These are phyloP conservation scores for Drosophila auraria DNA, from an alignment of 1,140 invertebrate genomes.

Conservation along the genomic window DNA sequence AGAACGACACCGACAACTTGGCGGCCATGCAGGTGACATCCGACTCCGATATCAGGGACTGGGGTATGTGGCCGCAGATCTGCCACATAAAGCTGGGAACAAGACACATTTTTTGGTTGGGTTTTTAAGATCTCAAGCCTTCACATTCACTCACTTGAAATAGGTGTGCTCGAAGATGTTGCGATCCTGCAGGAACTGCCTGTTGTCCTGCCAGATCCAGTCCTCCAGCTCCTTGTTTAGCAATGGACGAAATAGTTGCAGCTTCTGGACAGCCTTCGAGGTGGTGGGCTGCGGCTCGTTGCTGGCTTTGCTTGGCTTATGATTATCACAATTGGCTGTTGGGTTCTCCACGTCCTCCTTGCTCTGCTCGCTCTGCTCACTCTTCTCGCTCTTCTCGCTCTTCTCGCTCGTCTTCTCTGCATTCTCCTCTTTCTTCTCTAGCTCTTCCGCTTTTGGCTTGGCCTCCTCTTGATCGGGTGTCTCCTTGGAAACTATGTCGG, in stretches of 20 bases:
- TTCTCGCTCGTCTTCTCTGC: conserved; percentile 3
- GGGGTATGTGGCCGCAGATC: conserved; percentile 96
- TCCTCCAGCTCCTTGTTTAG: conserved; percentile 93
- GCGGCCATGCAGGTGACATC: conserved; percentile 94
- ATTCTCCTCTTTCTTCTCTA: conserved; percentile 3
- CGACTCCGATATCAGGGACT: conserved; percentile 92
- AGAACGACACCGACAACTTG: conserved; percentile 96
- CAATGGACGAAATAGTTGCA: conserved; percentile 71
- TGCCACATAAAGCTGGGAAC: conserved; percentile 96
- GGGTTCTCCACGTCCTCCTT: conserved; percentile 53
- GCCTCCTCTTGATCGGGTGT: no score
- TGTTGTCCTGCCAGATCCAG: conserved; percentile 98
- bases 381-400: background rate
- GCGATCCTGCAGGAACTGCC: conserved; percentile 97
- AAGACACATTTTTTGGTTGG: background rate
- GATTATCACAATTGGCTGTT: conserved; percentile 84
- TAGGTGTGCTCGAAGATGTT: conserved; percentile 98
- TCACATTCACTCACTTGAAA: conserved; percentile 90
- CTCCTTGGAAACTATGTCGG: conserved; percentile 6
- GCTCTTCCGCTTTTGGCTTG: background rate
- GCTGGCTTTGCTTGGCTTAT: conserved; percentile 64
- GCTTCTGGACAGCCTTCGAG: conserved; percentile 69
- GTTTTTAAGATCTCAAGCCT: background rate
- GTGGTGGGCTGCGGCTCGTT: conserved; percentile 67
- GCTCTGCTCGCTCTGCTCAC: background rate